Evolutionary conservation across 2,888 invertebrate genomes (phyloP).

Genomic region (Linyphia triangularis): DNA sequence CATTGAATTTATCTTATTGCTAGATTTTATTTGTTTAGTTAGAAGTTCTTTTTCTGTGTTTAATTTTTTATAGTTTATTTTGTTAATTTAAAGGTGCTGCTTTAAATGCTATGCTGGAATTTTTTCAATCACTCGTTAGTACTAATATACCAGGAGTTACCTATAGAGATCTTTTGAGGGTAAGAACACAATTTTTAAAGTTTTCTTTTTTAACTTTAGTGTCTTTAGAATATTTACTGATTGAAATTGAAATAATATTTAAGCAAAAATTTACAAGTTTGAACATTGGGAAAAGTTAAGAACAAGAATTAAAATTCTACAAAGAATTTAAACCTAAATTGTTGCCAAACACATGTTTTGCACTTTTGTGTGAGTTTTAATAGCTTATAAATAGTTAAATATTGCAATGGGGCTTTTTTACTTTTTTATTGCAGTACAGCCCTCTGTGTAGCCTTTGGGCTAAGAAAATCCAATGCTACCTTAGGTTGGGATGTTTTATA

Average conservation of each 20-base stretch:
- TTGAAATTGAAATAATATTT: not conserved
- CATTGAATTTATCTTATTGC: no score
- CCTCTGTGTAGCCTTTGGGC: no score
- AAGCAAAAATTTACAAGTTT: not conserved
- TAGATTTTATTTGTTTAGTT: not conserved
- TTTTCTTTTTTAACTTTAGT: conserved; percentile 50
- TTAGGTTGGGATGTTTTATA: no score
- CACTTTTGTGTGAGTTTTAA: no score
- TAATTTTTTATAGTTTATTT: not conserved
- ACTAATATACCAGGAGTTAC: conserved; percentile 87
- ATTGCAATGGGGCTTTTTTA: no score
- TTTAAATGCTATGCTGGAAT: conserved; percentile 92
- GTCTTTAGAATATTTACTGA: not conserved
- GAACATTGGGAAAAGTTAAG: not conserved
- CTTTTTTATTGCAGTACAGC: no score
- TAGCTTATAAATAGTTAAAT: no score
- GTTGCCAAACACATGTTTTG: no score
- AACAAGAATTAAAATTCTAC: not conserved
- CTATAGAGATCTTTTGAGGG: conserved; percentile 87
- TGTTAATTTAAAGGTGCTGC: conserved; percentile 86
- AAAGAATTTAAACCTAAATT: no score
- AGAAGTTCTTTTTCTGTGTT: not conserved
- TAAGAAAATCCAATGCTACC: no score
- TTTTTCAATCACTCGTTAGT: conserved; percentile 94
- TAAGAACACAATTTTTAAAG: conserved; percentile 56